Conservation (phyloP, 53 echinoderm and acorn worm species). For the Astropecten irregularis region DNA sequence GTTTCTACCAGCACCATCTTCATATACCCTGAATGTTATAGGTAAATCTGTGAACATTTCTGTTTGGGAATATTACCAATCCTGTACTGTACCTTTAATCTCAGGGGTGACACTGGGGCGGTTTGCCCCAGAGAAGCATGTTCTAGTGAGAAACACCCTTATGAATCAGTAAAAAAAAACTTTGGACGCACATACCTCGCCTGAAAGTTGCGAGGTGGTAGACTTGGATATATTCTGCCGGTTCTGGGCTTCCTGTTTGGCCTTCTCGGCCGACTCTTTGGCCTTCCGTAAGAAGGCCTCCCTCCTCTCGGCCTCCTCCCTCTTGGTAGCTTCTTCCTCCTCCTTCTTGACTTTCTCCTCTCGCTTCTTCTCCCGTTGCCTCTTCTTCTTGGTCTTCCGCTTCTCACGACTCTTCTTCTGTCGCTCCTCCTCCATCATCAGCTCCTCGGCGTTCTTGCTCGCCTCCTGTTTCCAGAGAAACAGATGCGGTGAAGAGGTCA, state of each 20-base stretch:
- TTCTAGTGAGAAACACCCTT: too few relatives aligned
- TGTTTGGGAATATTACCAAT: too few relatives aligned
- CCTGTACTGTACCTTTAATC: too few relatives aligned
- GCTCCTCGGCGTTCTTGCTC: slow-evolving; percentile 67
- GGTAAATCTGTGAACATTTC: too few relatives aligned
- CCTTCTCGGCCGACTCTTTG: slow-evolving; percentile 50
- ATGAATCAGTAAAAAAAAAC: too few relatives aligned
- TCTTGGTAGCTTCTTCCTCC: slow-evolving; percentile 43
- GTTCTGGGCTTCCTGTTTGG: slow-evolving; percentile 4
- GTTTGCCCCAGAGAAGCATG: too few relatives aligned
- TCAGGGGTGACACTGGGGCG: too few relatives aligned
- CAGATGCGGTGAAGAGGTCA: neutral
- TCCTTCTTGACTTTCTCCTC: slow-evolving; percentile 74
- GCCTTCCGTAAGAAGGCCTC: slow-evolving; percentile 55
- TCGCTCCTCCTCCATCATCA: slow-evolving; percentile 83
- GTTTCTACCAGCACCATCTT: too few relatives aligned
- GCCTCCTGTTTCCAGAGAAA: slow-evolving; percentile 93
- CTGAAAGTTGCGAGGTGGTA: neutral
- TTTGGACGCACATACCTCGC: neutral
- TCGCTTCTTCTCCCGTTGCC: slow-evolving; percentile 75
- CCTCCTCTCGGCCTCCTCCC: slow-evolving; percentile 48
- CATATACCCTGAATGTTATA: too few relatives aligned
- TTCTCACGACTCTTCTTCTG: slow-evolving; percentile 80
- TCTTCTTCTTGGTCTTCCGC: slow-evolving; percentile 75
- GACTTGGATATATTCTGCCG: slow-evolving; percentile 4